These are phyloP conservation scores for Lineus longissimus DNA, from an alignment of 1,140 invertebrate genomes.

Conservation along the genomic window DNA sequence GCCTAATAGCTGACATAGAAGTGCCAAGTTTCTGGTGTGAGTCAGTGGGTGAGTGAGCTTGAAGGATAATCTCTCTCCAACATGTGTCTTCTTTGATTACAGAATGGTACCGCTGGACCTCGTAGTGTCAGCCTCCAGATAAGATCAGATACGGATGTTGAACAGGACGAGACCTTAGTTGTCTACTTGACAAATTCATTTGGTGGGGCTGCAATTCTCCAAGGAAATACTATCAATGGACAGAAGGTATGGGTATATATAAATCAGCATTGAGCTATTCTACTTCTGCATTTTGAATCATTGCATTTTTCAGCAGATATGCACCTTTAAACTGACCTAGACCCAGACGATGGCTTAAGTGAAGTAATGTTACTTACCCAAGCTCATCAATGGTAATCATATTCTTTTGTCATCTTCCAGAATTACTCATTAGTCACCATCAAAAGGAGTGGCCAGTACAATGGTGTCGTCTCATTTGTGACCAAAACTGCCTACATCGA, in stretches of 20 bases:
- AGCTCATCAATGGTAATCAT: not conserved
- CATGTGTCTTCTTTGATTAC: not conserved
- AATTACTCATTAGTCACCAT: constrained; percentile 43
- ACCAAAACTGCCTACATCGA: constrained; percentile 32
- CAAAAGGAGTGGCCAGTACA: constrained; percentile 39
- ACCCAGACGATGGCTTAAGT: too few species aligned
- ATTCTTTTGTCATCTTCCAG: constrained; percentile 22
- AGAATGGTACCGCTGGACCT: not conserved
- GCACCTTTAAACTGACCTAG: too few species aligned
- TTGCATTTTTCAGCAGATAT: too few species aligned
- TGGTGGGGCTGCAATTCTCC: constrained; percentile 43
- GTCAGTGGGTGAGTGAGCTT: too few species aligned
- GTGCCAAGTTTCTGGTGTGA: too few species aligned
- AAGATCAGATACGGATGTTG: constrained; percentile 32
- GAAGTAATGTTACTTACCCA: not conserved
- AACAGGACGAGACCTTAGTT: constrained; percentile 39
- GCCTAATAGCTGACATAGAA: too few species aligned
- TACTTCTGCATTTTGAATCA: too few species aligned
- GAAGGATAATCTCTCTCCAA: not conserved
- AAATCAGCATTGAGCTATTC: not conserved
- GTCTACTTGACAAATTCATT: constrained; percentile 42
- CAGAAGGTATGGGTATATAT: constrained; percentile 29
- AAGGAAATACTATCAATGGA: constrained; percentile 33
- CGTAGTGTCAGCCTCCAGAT: not conserved
- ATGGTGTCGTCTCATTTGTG: constrained; percentile 46